A percentile compares a stretch with the other conserved stretches of the same genome.
These are phyloP conservation scores for Pelodytes ibericus DNA, from an alignment of 2,797 vertebrate species.

Conservation along the genomic window DNA sequence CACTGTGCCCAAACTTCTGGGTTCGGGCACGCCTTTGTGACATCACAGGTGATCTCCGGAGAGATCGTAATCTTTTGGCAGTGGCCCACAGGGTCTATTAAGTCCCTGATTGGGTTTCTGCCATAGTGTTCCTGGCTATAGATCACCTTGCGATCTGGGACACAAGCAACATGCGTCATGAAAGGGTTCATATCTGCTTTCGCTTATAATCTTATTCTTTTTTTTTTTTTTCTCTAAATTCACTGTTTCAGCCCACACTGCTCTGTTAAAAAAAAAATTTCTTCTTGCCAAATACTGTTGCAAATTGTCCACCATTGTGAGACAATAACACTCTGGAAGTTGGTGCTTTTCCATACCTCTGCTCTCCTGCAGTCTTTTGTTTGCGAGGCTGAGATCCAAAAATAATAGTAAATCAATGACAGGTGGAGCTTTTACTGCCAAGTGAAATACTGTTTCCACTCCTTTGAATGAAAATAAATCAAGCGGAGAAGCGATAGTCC, in stretches of 20 bases:
- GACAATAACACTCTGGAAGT: not conserved
- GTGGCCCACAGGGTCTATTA: too few relatives aligned
- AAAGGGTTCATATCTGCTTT: too few relatives aligned
- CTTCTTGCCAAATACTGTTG: not conserved
- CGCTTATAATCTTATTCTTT: too few relatives aligned
- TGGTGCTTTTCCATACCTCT: not conserved
- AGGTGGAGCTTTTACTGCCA: conserved; percentile 22
- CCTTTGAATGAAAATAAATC: conserved; percentile 46
- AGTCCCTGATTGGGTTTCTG: too few relatives aligned
- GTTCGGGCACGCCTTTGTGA: too few relatives aligned
- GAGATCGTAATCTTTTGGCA: too few relatives aligned
- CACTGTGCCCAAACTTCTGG: too few relatives aligned
- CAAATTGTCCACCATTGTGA: not conserved
- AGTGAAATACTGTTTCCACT: conserved; percentile 17
- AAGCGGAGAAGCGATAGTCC: conserved; percentile 15
- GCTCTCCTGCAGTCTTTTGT: conserved; percentile 9
- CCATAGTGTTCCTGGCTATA: too few relatives aligned
- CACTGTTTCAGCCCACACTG: not conserved
- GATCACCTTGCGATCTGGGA: too few relatives aligned
- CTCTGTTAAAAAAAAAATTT: not conserved
- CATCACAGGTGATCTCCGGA: too few relatives aligned
- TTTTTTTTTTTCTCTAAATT: not conserved
- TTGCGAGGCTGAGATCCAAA: conserved; percentile 31
- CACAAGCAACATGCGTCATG: too few relatives aligned
- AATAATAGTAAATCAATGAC: conserved; percentile 47